Evolutionary conservation across 1,140 invertebrate genomes (phyloP), one percentile per base, ranked within the genome.

Genomic region (Cydia fagiglandana): DNA sequence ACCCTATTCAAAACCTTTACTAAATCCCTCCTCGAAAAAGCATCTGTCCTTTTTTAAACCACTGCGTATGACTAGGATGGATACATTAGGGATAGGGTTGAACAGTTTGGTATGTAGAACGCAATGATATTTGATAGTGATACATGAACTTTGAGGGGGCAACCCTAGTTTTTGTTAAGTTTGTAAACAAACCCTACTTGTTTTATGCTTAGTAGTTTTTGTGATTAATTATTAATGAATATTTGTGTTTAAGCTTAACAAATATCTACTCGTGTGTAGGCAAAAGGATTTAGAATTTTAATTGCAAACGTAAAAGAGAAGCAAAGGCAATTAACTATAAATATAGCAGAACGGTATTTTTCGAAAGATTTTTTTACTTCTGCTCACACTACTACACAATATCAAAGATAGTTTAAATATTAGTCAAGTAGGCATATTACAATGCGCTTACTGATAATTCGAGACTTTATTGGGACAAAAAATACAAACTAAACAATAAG

Each of bases 121-220:
- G 56, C 2, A 61, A 61, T 61, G 56, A 24, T 61, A 56, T 56
- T 56, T 20, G 56, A 61, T 24, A 61, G 20, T 61, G 56, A 61
- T 61, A 61, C 56, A 24, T 61, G 56, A 61, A 61, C 56, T 10
- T 61, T 61, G 56, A 61, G 56, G 56, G 56, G 56, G 10, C 56
- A 10, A 61, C 56, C 56, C 56, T 61, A 61, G 56, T 61, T 61
- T 61, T 61, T 61, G 56, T 56, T 56, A 56, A 56, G 53, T 61
- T 61, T 61, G 56, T 12, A 61, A 17, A n/a, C 20, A 61, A 12
- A 53, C n/a, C 13, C 12, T 61, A 20, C 6, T 61, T 20, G 56
- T 61, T 61, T 61, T 61, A 61, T 24, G 56, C 20, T 61, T 61
- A 61, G 10, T 61, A 24, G 4, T 7, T 61, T 61, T 61, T 61